phyloP scores from a whole-genome alignment of 1,140 invertebrate genomes.

The Nasonia longicornis region DNA sequence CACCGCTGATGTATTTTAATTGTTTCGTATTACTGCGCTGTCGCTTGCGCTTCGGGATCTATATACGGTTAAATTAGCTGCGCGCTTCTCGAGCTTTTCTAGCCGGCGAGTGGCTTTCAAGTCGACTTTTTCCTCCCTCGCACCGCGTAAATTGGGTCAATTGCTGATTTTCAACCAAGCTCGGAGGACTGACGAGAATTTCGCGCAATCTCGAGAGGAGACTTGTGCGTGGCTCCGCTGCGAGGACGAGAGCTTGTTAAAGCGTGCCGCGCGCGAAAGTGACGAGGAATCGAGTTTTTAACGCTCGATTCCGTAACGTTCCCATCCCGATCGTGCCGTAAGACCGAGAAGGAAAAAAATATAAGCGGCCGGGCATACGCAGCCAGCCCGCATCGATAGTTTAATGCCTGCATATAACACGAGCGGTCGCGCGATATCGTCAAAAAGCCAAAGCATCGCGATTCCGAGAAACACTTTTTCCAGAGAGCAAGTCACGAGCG shows the following conservation, averaged over 20 bases:
- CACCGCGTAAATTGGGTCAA: not conserved
- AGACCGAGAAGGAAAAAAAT: not conserved
- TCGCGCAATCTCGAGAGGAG: not conserved
- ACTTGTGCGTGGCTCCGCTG: not conserved
- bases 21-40: not conserved
- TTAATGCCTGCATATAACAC: not conserved
- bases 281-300: not conserved
- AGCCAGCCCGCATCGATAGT: not conserved
- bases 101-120: not conserved
- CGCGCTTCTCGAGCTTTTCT: too few species aligned
- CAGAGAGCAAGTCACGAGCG: not conserved
- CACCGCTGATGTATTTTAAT: not conserved
- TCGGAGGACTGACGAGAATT: not conserved
- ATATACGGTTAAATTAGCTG: not conserved
- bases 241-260: not conserved
- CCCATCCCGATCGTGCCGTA: too few species aligned
- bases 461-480: not conserved
- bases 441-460: not conserved
- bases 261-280: not conserved
- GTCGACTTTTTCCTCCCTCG: not conserved
- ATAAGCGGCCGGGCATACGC: not conserved
- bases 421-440: not conserved
- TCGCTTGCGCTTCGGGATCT: too few species aligned
- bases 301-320: not conserved
- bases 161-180: not conserved